phyloP scores from a whole-genome alignment of 1,140 invertebrate species.

The Pogonus chalceus region DNA sequence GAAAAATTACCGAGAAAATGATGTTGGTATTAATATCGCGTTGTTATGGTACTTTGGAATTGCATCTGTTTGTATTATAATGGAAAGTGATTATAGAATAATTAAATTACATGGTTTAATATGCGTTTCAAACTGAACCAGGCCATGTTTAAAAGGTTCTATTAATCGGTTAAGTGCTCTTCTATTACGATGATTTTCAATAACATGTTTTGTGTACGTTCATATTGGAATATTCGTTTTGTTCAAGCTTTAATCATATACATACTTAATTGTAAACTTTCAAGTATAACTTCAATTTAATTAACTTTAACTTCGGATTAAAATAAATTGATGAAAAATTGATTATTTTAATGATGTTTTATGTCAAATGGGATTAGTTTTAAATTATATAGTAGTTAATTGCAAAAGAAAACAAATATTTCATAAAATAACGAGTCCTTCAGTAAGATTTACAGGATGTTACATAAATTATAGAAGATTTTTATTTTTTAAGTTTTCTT shows the following conservation, averaged over 20 bases:
- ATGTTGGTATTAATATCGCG: background rate
- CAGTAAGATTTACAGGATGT: no score
- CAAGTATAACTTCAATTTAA: background rate
- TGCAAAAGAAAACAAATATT: no score
- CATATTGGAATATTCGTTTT: background rate
- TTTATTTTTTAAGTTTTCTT: no score
- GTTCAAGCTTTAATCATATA: background rate
- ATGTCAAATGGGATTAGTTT: no score
- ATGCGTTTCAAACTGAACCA: background rate
- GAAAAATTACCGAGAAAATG: background rate
- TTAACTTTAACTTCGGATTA: background rate
- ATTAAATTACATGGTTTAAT: background rate
- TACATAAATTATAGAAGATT: no score
- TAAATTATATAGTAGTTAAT: no score
- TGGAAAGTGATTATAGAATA: background rate
- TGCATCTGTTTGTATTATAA: no score
- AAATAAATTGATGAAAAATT: background rate
- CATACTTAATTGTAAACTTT: background rate
- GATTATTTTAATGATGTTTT: no score
- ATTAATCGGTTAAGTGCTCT: background rate
- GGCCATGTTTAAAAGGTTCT: background rate
- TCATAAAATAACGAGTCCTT: no score
- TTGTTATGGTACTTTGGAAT: no score
- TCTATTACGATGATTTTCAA: background rate
- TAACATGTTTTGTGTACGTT: background rate